A percentile compares a stretch with the other conserved stretches of the same genome.
Evolutionary conservation across 2,113 vertebrate species (phyloP).

Genomic region (Alethe castanea): DNA sequence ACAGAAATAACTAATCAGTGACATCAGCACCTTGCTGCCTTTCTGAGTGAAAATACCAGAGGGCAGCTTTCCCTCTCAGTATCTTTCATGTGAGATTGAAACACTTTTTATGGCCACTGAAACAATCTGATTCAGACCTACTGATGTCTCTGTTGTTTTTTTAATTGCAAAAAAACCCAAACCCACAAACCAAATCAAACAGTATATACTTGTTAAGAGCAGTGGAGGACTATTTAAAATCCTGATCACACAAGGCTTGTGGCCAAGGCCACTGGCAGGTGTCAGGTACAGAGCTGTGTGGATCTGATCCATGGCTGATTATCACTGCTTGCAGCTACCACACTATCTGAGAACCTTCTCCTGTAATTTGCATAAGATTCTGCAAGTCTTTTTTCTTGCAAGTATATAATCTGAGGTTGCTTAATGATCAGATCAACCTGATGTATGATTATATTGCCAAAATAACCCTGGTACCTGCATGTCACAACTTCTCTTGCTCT

Average conservation of each 20-base stretch:
- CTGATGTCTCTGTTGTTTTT: neutral
- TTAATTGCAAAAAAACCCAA: neutral
- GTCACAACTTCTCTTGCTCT: neutral
- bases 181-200: neutral
- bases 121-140: neutral
- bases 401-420: neutral
- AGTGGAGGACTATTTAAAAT: neutral
- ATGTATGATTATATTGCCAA: neutral
- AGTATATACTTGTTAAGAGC: neutral
- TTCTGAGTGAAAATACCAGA: conserved; percentile 8
- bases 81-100: neutral
- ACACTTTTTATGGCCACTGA: neutral
- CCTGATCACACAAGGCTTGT: neutral
- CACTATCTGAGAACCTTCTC: neutral
- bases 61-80: neutral
- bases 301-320: neutral
- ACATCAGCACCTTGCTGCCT: neutral
- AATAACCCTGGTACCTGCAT: neutral
- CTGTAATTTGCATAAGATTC: neutral
- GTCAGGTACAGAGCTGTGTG: neutral
- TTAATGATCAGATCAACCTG: neutral
- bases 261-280: neutral
- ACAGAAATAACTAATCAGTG: conserved; percentile 46
- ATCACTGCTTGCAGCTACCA: neutral
- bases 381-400: neutral